Percentiles rank a stretch among this genome's conserved stretches.
phyloP scores from a whole-genome alignment of 1,140 invertebrate genomes.

The Heliothis virescens region DNA sequence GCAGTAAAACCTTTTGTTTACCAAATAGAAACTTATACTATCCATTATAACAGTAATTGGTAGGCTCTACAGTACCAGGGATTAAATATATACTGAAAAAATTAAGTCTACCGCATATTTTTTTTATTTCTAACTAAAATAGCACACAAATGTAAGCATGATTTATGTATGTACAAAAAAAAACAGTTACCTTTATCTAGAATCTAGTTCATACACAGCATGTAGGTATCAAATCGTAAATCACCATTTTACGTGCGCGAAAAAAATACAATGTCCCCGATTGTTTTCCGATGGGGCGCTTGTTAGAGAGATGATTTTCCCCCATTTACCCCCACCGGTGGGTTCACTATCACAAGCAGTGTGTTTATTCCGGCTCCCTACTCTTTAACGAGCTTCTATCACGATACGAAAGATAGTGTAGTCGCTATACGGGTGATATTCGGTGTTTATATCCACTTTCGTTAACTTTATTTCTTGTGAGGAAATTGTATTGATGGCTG shows the following conservation, averaged over 20 bases:
- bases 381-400: conserved; percentile 34
- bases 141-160: too few relatives aligned
- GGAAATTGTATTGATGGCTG: not conserved
- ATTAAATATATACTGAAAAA: too few relatives aligned
- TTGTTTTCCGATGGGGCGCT: conserved; percentile 53
- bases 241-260: conserved; percentile 9
- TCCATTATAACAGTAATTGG: too few relatives aligned
- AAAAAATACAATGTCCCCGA: conserved; percentile 11
- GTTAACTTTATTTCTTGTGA: conserved; percentile 25
- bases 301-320: conserved; percentile 51
- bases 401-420: conserved; percentile 28
- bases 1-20: too few relatives aligned
- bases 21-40: too few relatives aligned
- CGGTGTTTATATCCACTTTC: conserved; percentile 24
- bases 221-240: conserved; percentile 11
- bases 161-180: too few relatives aligned
- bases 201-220: not conserved
- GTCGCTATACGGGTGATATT: conserved; percentile 20
- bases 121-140: too few relatives aligned
- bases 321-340: not conserved
- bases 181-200: too few relatives aligned
- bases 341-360: conserved; percentile 28
- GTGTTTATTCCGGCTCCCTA: conserved; percentile 41
- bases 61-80: too few relatives aligned
- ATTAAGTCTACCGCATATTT: too few relatives aligned